Conservation (phyloP, 2,113 vertebrate genomes). For the Varanus salvator region DNA sequence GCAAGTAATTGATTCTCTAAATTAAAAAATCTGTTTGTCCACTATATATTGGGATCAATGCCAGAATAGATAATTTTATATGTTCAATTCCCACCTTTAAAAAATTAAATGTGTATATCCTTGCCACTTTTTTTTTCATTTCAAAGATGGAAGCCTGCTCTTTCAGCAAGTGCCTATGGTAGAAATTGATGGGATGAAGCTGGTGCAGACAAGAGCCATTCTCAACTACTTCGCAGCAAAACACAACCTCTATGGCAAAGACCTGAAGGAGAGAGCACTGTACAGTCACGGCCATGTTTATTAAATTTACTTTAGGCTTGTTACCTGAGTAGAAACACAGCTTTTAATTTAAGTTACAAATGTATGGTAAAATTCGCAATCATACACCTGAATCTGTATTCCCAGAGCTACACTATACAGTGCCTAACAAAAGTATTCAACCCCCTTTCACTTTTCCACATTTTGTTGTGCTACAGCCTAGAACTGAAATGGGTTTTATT, state of each 20-base stretch:
- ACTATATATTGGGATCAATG: background rate
- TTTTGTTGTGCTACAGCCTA: too few relatives aligned
- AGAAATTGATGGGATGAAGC: slow-evolving; percentile 73
- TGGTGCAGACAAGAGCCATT: slow-evolving; percentile 89
- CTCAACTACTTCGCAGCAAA: slow-evolving; percentile 89
- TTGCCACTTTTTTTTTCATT: slow-evolving; percentile 27
- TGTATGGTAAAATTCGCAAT: background rate
- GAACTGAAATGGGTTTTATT: too few relatives aligned
- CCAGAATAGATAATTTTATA: background rate
- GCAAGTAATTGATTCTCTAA: background rate
- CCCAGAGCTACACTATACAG: background rate
- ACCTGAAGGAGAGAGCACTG: slow-evolving; percentile 85
- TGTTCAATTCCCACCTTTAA: background rate
- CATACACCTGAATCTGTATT: background rate
- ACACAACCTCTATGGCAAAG: slow-evolving; percentile 86
- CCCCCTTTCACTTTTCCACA: too few relatives aligned
- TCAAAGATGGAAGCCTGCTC: slow-evolving; percentile 80
- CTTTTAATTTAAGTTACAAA: background rate
- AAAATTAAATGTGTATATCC: background rate
- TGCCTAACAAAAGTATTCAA: too few relatives aligned
- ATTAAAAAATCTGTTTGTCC: background rate
- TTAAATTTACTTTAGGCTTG: background rate
- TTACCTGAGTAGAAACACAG: background rate
- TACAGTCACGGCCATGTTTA: slow-evolving; percentile 58
- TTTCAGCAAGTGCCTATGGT: slow-evolving; percentile 91